Evolutionary conservation across 1,140 invertebrate species (phyloP).

Genomic region (Stegodyphus dumicola): DNA sequence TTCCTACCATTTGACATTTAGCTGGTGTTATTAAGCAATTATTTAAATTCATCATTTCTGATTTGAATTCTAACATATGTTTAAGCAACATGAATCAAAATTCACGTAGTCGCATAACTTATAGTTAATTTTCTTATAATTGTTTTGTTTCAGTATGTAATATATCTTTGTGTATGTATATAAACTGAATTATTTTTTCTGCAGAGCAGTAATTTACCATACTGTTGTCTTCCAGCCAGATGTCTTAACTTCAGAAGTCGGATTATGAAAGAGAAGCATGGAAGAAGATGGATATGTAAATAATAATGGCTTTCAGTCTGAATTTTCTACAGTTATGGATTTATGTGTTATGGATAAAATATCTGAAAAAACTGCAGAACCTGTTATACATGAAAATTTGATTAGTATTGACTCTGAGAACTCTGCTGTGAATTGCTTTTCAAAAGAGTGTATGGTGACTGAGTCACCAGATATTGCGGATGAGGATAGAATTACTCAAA

Average conservation of each 20-base stretch:
- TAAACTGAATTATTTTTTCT: no score
- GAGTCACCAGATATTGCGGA: not conserved
- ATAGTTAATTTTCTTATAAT: no score
- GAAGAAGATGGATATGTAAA: conserved; percentile 40
- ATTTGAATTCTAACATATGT: no score
- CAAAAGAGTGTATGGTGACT: not conserved
- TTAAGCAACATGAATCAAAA: no score
- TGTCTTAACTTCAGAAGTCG: not conserved
- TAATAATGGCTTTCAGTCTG: conserved; percentile 64
- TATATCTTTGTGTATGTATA: no score
- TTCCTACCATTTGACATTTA: no score
- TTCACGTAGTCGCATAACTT: no score
- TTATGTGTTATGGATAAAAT: conserved; percentile 93
- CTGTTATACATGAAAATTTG: not conserved
- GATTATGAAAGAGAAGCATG: conserved; percentile 6
- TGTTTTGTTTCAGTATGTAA: no score
- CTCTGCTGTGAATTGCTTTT: not conserved
- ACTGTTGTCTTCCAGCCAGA: not conserved
- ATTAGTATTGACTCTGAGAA: not conserved
- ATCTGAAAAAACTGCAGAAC: conserved; percentile 77
- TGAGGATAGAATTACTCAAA: conserved; percentile 66
- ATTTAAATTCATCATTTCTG: no score
- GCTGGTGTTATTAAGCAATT: no score
- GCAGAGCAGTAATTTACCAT: no score
- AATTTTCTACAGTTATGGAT: conserved; percentile 85